These are phyloP conservation scores for Tupaia chinensis DNA, from an alignment of 2,113 vertebrate genomes.

Conservation along the genomic window DNA sequence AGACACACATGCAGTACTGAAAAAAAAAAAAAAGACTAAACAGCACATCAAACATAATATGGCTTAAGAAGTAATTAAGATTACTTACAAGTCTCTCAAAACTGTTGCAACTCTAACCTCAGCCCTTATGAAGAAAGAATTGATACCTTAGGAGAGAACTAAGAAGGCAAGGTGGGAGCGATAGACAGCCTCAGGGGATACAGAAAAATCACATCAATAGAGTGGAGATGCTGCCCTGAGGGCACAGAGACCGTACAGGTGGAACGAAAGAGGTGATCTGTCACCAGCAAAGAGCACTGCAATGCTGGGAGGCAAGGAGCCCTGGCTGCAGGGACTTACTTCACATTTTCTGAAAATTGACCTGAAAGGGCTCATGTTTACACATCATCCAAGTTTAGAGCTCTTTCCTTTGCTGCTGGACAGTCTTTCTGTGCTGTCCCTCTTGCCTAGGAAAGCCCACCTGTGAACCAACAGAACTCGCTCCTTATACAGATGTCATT, in stretches of 20 bases:
- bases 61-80: background rate
- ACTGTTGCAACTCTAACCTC: background rate
- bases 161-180: background rate
- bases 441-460: background rate
- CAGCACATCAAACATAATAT: background rate
- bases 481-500: too few species aligned
- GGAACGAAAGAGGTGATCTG: background rate
- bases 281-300: background rate
- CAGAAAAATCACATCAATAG: background rate
- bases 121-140: background rate
- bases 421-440: background rate
- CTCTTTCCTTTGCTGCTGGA: background rate
- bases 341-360: conserved; percentile 7
- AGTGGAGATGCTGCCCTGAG: background rate
- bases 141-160: background rate
- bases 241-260: background rate
- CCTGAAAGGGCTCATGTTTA: background rate
- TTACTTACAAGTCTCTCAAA: background rate
- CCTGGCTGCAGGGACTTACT: too few species aligned
- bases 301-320: background rate
- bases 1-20: background rate
- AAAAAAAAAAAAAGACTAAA: background rate
- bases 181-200: background rate
- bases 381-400: background rate
- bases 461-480: background rate